Evolutionary conservation across 1,140 invertebrate species (phyloP).

Genomic region (Leptinotarsa undecemlineata): DNA sequence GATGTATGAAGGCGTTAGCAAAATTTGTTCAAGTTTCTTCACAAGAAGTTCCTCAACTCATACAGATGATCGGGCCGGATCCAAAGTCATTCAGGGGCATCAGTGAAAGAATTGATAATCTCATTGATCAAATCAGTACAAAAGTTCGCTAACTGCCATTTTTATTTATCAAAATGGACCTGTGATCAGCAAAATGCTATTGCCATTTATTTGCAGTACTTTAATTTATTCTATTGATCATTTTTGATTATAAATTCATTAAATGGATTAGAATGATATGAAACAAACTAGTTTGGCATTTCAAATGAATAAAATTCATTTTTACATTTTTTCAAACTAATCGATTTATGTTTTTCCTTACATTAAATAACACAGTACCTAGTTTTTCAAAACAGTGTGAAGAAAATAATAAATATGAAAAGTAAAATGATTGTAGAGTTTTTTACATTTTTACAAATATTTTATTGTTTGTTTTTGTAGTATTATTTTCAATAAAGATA

Average conservation of each 20-base stretch:
- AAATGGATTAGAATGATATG: too few relatives aligned
- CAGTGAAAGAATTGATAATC: slow-evolving; percentile 77
- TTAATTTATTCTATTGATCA: too few relatives aligned
- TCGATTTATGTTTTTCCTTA: too few relatives aligned
- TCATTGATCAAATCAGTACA: slow-evolving; percentile 70
- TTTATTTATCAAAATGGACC: not conserved
- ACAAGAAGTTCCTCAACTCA: slow-evolving; percentile 83
- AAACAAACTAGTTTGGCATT: too few relatives aligned
- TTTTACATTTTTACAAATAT: slow-evolving; percentile 1
- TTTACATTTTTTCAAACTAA: too few relatives aligned
- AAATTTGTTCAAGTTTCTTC: slow-evolving; percentile 79
- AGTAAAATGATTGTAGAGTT: not conserved
- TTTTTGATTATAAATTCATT: too few relatives aligned
- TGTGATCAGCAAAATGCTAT: not conserved
- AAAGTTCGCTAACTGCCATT: slow-evolving; percentile 19
- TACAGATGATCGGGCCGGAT: slow-evolving; percentile 91
- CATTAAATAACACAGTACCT: too few relatives aligned
- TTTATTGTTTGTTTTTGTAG: not conserved
- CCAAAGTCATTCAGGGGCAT: slow-evolving; percentile 79
- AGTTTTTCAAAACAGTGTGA: too few relatives aligned
- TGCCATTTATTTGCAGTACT: too few relatives aligned
- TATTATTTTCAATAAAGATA: not conserved
- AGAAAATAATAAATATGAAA: not conserved
- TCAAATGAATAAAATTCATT: too few relatives aligned
- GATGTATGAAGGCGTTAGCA: slow-evolving; percentile 77